phyloP scores from a whole-genome alignment of 2,888 invertebrate genomes.

The Mechanitis messenoides region DNA sequence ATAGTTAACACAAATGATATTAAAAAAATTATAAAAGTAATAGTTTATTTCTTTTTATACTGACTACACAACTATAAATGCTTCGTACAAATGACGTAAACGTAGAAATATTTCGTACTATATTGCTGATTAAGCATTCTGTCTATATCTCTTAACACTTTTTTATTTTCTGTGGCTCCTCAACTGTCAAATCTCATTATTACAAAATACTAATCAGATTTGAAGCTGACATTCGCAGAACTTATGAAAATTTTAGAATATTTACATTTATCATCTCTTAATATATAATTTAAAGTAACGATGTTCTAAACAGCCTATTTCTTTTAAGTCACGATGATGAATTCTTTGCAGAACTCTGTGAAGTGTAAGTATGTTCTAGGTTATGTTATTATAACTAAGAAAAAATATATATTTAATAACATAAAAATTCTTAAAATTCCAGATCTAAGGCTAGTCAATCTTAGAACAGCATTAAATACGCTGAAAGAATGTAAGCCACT shows the following conservation, averaged over 20 bases:
- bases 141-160: no score
- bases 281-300: not conserved
- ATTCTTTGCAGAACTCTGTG: slow-evolving; percentile 54
- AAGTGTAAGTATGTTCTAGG: slow-evolving; percentile 60
- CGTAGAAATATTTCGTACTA: no score
- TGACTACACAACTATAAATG: no score
- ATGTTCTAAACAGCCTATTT: not conserved
- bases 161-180: no score
- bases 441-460: slow-evolving; percentile 60
- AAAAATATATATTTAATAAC: slow-evolving; percentile 17
- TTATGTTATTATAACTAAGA: slow-evolving; percentile 36
- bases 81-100: no score
- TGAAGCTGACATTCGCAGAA: no score
- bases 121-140: no score
- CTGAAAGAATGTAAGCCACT: slow-evolving; percentile 50
- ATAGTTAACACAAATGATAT: no score
- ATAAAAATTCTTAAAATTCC: slow-evolving; percentile 32
- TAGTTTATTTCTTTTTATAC: no score
- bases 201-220: no score
- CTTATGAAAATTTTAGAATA: not conserved
- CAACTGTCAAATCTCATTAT: no score
- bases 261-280: not conserved
- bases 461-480: slow-evolving; percentile 52
- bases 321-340: slow-evolving; percentile 42
- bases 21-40: no score